Conservation (phyloP, 2,888 invertebrate genomes). For the Andrena praecox region DNA sequence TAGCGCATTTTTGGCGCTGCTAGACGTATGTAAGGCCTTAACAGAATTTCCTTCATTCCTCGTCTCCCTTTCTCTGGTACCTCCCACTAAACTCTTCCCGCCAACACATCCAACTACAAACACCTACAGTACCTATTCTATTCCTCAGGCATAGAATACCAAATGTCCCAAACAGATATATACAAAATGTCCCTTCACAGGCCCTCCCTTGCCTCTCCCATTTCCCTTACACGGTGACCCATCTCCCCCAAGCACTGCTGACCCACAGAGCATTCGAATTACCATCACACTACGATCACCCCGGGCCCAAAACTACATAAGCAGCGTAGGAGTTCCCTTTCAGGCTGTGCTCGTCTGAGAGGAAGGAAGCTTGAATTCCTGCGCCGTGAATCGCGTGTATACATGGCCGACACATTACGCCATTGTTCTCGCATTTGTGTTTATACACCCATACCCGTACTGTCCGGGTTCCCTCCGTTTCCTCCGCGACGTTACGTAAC, state of each 20-base stretch:
- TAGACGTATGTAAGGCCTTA: too few species aligned
- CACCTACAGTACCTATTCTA: too few species aligned
- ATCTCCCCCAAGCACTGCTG: background rate
- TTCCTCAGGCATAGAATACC: too few species aligned
- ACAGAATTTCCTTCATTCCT: too few species aligned
- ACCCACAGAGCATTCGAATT: background rate
- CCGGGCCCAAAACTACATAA: background rate
- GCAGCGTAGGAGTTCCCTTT: background rate
- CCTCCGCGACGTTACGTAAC: slow-evolving; percentile 66
- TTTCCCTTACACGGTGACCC: background rate
- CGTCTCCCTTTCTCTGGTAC: too few species aligned
- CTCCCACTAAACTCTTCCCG: too few species aligned
- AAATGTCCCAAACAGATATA: too few species aligned
- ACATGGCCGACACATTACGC: slow-evolving; percentile 48
- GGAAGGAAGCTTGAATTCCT: slow-evolving; percentile 53
- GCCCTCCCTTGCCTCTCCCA: too few species aligned
- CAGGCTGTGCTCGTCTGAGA: background rate
- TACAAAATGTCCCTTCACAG: too few species aligned
- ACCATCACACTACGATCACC: background rate
- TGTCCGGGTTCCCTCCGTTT: slow-evolving; percentile 66
- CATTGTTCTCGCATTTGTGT: slow-evolving; percentile 61
- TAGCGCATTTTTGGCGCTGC: too few species aligned
- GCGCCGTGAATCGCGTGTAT: slow-evolving; percentile 37
- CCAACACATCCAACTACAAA: too few species aligned
- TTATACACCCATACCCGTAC: slow-evolving; percentile 35